Evolutionary conservation across 2,888 invertebrate species (phyloP).

Genomic region (Sinhomidia bicolor): DNA sequence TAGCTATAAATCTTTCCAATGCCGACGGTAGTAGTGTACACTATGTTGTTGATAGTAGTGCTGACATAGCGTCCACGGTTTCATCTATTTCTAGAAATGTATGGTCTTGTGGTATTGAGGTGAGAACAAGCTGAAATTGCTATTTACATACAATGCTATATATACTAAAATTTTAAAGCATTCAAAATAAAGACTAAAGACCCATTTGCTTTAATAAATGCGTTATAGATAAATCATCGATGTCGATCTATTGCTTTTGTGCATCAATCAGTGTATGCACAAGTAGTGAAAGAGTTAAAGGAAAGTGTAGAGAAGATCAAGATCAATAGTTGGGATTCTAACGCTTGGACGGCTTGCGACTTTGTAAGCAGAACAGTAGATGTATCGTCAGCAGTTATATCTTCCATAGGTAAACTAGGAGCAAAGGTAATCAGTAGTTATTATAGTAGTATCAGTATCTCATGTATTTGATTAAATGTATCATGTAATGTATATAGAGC

Average conservation of each 20-base stretch:
- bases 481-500: no score
- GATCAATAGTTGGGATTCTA: not conserved
- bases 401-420: not conserved
- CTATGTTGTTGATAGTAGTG: constrained; percentile 7
- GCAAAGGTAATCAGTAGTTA: constrained; percentile 43
- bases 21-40: constrained; percentile 2
- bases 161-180: not conserved
- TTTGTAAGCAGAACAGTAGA: constrained; percentile 8
- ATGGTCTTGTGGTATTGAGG: constrained; percentile 35
- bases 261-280: constrained; percentile 73
- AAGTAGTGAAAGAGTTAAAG: constrained; percentile 56
- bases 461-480: not conserved
- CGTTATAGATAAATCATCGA: constrained; percentile 67
- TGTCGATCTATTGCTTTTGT: constrained; percentile 74
- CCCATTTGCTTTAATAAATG: constrained; percentile 14
- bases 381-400: not conserved
- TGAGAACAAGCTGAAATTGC: not conserved
- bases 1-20: not conserved
- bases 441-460: not conserved
- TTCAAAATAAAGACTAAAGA: no score
- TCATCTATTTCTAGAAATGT: not conserved
- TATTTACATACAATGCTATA: not conserved
- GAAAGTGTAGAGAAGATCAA: constrained; percentile 42
- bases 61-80: constrained; percentile 11
- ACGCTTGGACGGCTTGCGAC: constrained; percentile 21